Base-by-base conservation (phyloP, 2,888 invertebrate genomes). In the Macrophya annulata region DNA sequence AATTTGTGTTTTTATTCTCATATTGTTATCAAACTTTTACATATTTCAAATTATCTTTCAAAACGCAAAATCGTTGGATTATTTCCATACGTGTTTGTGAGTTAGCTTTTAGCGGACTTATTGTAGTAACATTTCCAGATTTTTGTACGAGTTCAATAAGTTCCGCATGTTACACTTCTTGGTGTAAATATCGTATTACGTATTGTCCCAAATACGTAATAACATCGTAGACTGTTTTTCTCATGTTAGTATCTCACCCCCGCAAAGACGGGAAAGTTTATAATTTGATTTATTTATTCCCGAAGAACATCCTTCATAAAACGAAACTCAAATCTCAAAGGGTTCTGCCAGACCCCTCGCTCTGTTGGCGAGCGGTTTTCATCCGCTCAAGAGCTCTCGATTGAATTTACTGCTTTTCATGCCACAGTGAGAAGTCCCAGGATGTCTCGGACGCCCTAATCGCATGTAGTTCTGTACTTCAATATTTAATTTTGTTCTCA, bases 351-450 rank as follows among this genome's bases (percentile, higher is more conserved):
- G 17, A 37, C 17, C 77, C 37, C 9, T 77, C 9, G 77, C 55
- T 31, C 31, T 40, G 40, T 81, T 77, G 77, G 12, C 12, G 40
- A 81, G 62, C 40, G 59, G 43, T 40, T 81, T 62, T 62, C 43
- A 62, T 62, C 21, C n/a, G 40, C 51, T 62, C 43, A 40, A 81
- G 59, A 81, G 37, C 62, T 40, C 43, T 10, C 25, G 62, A 81
- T 81, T 81, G 81, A 81, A 62, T 81, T 81, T 43, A 40, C 43
- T 59, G 62, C 59, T 81, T 59, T 81, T 81, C 25, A 59, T n/a
- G 81, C 21, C 59, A 4, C n/a, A 62, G 8, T 8, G 21, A 81
- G 51, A 31, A 81, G 62, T 43, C 25, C 21, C 21, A 12, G 51
- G 59, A 62, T 43, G 62, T 59, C 62, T 59, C 12, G 43, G 40